Base-by-base conservation (phyloP, 2,888 invertebrate species). In the Hypolimnas misippus region DNA sequence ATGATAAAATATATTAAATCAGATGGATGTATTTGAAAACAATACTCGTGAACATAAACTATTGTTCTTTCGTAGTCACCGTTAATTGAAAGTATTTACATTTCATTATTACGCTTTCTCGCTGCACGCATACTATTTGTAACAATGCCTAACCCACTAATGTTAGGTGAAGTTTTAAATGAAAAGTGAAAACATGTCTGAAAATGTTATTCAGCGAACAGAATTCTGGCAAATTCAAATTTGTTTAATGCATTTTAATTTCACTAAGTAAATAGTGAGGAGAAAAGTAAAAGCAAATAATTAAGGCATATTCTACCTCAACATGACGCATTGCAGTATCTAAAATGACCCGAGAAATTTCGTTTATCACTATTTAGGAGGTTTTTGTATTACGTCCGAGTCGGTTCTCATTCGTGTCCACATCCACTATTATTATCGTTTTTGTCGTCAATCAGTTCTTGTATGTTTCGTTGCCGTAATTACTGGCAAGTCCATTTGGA, bases 391-490 rank as follows among this genome's bases (percentile, higher is more conserved):
- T 57, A 57, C 62, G 50, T 64, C 59, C 59, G 53, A 58, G 64
- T 21, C 21, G 21, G 69, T 62, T 71, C 66, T 49, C 63, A 58
- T 59, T 67, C 65, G 57, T 66, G 66, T 73, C 68, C 65, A 74
- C 67, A 70, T 70, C 74, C 75, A 77, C 78, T 75, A 78, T 78
- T 78, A 74, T 71, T 69, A 74, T 81, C 35, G 2, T 58, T 82
- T 82, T 80, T 77, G 73, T 76, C 73, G 74, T 76, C 76, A 71
- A 75, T 77, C 75, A 71, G 75, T 78, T 78, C 73, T 72, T 72
- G 69, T 75, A 67, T 76, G 75, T 73, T 75, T 73, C 70, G 75
- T 78, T 69, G 73, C 63, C 67, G 78, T 83, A 83, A 83, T 82
- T 81, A 81, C 79, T 69, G 68, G 69, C 75, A 73, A 76, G 76